These are phyloP conservation scores for Zaprionus inermis DNA, from an alignment of 1,140 invertebrate genomes.

Conservation along the genomic window DNA sequence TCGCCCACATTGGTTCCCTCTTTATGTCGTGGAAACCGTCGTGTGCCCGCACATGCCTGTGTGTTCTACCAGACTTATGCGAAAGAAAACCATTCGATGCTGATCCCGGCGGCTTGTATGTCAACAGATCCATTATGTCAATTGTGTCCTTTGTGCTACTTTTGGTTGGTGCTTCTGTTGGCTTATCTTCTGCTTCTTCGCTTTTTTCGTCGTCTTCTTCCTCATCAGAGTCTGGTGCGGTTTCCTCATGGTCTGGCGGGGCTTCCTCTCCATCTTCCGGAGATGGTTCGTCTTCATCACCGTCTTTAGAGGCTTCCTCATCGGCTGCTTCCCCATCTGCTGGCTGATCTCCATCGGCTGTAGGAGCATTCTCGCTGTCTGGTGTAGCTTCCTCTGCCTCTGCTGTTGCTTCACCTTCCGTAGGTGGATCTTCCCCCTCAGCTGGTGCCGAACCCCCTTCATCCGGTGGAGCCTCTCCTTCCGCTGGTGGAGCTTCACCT, in stretches of 20 bases:
- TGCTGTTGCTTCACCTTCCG: background rate
- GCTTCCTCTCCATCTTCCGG: background rate
- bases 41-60: constrained; percentile 47
- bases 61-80: background rate
- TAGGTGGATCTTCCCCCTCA: background rate
- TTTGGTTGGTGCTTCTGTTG: background rate
- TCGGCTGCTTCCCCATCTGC: background rate
- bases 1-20: constrained; percentile 40
- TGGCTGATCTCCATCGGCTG: background rate
- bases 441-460: background rate
- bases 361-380: background rate
- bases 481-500: background rate
- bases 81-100: constrained; percentile 32
- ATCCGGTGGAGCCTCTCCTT: background rate
- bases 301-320: background rate
- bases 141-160: background rate
- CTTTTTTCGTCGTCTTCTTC: background rate
- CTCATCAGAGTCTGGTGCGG: background rate
- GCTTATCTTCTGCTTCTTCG: background rate
- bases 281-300: background rate
- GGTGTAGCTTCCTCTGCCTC: background rate
- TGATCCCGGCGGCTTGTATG: constrained; percentile 1
- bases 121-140: constrained; percentile 31
- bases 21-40: constrained; percentile 62
- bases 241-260: background rate